Percentiles rank a stretch among this genome's conserved stretches.
Conservation (phyloP, 1,140 invertebrate species). For the Hyphantria cunea region DNA sequence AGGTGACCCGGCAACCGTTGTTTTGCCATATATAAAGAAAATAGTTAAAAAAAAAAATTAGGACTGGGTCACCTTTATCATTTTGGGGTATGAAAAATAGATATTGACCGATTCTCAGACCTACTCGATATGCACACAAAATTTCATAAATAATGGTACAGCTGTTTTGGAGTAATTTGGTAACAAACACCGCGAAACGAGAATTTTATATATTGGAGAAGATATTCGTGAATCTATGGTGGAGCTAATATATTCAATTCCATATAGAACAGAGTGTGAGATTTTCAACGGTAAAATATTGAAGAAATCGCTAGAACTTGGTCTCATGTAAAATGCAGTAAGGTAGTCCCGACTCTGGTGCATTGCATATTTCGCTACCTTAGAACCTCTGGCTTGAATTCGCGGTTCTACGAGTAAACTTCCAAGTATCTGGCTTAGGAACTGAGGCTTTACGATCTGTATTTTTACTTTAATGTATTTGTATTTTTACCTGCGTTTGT, state of each 20-base stretch:
- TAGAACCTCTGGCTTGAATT: constrained; percentile 29
- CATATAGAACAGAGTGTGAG: constrained; percentile 35
- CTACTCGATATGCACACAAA: no score
- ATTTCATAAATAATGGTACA: no score
- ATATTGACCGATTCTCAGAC: no score
- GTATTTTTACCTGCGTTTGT: constrained; percentile 15
- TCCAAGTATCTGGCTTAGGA: constrained; percentile 43
- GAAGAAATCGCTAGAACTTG: constrained; percentile 70
- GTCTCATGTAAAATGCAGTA: constrained; percentile 75
- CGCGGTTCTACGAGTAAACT: constrained; percentile 46
- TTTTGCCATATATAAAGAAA: no score
- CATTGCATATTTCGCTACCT: constrained; percentile 59
- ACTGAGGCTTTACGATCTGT: constrained; percentile 46
- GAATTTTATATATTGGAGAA: no score
- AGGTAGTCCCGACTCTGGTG: constrained; percentile 42
- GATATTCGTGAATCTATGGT: no score
- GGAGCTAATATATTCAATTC: constrained; percentile 18
- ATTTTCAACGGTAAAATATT: constrained; percentile 74
- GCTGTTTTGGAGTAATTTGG: no score
- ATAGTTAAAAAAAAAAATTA: no score
- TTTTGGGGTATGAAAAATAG: no score
- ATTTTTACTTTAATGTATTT: constrained; percentile 28
- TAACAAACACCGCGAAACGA: no score
- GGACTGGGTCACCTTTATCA: no score
- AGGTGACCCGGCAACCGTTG: no score